A percentile compares a stretch with the other conserved stretches of the same genome.
Evolutionary conservation across 2,113 vertebrate genomes (phyloP).

Genomic region (Tragelaphus buxtoni): DNA sequence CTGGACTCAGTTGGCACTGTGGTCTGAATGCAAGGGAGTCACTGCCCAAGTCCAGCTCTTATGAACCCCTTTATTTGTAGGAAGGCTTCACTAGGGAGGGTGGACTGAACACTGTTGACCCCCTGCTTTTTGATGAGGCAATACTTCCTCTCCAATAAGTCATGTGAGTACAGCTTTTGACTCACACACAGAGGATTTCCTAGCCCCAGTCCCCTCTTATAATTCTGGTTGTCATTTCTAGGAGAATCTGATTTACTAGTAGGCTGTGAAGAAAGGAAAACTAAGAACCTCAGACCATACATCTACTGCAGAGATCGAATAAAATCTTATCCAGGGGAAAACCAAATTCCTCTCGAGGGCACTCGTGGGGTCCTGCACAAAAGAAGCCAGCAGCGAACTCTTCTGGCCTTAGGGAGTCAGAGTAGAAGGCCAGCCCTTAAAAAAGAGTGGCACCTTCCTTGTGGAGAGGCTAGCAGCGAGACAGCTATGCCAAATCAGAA

Average conservation of each 20-base stretch:
- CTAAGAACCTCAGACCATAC: no score
- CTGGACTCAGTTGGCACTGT: not conserved
- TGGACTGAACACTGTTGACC: not conserved
- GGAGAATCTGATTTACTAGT: not conserved
- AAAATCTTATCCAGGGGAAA: not conserved
- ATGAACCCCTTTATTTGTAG: not conserved
- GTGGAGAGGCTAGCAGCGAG: not conserved
- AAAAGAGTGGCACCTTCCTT: not conserved
- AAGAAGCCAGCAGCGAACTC: not conserved
- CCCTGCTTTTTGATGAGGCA: not conserved
- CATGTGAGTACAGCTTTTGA: not conserved
- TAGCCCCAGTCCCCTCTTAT: not conserved
- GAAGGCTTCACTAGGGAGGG: not conserved
- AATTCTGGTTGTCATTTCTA: not conserved
- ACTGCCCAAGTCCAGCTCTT: not conserved
- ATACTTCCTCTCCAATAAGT: not conserved
- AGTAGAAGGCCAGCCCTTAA: not conserved
- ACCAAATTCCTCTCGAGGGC: not conserved
- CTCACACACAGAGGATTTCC: not conserved
- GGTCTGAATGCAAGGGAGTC: not conserved
- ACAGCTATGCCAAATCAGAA: not conserved
- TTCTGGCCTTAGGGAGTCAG: not conserved
- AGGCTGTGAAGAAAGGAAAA: not conserved
- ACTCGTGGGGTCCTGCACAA: not conserved
- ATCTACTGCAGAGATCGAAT: not conserved